Percentiles rank a stretch among this genome's conserved stretches.
phyloP scores from a whole-genome alignment of 2,888 invertebrate species.

The Zaprionus obscuricornis region DNA sequence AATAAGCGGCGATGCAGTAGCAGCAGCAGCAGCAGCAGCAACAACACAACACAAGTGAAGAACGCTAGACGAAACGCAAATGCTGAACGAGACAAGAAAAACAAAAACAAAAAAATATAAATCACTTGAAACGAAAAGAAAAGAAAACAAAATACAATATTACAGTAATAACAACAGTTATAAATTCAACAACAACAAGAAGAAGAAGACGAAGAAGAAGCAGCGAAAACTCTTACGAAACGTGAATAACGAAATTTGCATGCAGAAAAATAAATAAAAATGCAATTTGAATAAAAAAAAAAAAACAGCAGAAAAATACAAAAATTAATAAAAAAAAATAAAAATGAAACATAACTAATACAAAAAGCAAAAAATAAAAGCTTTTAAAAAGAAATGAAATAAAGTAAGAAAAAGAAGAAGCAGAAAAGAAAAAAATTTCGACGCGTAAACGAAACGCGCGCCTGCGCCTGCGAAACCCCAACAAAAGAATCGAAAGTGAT shows the following conservation, averaged over 20 bases:
- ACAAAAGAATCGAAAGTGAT: background rate
- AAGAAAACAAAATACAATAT: constrained; percentile 1
- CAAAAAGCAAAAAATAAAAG: constrained; percentile 6
- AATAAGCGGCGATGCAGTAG: too few species aligned
- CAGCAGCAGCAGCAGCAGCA: constrained; percentile 26
- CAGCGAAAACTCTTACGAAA: constrained; percentile 53
- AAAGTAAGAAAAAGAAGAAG: background rate
- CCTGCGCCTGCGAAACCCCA: constrained; percentile 36
- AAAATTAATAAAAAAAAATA: background rate
- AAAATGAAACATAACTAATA: background rate
- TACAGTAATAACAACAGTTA: too few species aligned
- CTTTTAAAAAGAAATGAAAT: constrained; percentile 9
- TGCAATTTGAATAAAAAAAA: background rate
- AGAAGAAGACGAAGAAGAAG: constrained; percentile 4
- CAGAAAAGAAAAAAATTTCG: background rate
- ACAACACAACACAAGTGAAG: constrained; percentile 38
- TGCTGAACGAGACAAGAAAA: background rate
- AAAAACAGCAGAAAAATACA: background rate
- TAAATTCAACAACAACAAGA: background rate
- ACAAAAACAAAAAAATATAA: background rate
- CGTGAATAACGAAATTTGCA: constrained; percentile 42
- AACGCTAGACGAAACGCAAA: constrained; percentile 13
- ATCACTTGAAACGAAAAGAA: constrained; percentile 2
- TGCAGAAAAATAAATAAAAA: background rate
- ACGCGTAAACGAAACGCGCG: constrained; percentile 20